phyloP scores from a whole-genome alignment of 2,888 invertebrate genomes.

The Tetramorium bicarinatum region DNA sequence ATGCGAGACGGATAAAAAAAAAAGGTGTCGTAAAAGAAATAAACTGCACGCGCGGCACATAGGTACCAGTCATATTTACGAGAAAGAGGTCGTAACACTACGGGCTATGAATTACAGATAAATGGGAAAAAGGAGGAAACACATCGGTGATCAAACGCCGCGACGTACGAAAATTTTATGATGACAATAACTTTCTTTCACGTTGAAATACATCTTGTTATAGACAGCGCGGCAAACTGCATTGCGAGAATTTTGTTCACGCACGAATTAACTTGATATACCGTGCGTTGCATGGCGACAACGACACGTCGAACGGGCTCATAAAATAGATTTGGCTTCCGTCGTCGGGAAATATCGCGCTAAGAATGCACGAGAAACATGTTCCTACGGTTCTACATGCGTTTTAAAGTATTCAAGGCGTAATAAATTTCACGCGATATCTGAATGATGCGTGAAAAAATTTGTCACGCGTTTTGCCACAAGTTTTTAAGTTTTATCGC shows the following conservation, averaged over 20 bases:
- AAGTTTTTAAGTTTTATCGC: conserved; percentile 46
- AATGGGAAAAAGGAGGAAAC: conserved; percentile 38
- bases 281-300: neutral
- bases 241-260: neutral
- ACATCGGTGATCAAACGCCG: neutral
- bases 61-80: conserved; percentile 46
- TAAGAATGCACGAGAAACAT: neutral
- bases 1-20: conserved; percentile 9
- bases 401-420: neutral
- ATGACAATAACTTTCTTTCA: conserved; percentile 17
- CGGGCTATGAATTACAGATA: conserved; percentile 44
- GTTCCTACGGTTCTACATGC: neutral
- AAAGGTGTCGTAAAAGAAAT: conserved; percentile 33
- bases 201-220: neutral
- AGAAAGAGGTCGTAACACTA: conserved; percentile 25
- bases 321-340: conserved; percentile 6
- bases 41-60: conserved; percentile 17
- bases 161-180: conserved; percentile 38
- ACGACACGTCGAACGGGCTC: neutral
- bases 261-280: conserved; percentile 13
- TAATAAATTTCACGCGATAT: conserved; percentile 35
- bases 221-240: neutral
- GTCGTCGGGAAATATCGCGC: neutral
- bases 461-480: conserved; percentile 24
- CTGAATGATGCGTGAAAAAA: conserved; percentile 48